Evolutionary conservation across 1,140 invertebrate species (phyloP).

Genomic region (Tetranychus cinnabarinus): DNA sequence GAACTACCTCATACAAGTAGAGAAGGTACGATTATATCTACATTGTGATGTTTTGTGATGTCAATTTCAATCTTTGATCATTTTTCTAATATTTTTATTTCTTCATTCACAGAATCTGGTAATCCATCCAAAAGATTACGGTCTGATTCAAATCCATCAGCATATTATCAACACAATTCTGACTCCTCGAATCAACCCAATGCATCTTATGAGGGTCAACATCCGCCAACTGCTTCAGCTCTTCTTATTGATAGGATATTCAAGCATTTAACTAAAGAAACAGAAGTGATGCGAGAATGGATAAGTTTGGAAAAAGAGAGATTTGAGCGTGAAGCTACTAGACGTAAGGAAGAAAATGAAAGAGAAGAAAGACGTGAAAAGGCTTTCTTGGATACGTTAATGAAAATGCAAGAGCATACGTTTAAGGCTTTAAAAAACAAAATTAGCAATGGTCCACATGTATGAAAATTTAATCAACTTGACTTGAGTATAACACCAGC

Average conservation of each 20-base stretch:
- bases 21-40: neutral
- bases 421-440: constrained; percentile 46
- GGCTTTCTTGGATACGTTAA: constrained; percentile 2
- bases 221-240: neutral
- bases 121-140: neutral
- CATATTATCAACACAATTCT: neutral
- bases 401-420: constrained; percentile 7
- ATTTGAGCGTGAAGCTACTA: constrained; percentile 2
- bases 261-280: constrained; percentile 7
- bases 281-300: constrained; percentile 11
- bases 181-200: neutral
- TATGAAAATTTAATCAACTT: constrained; percentile 99
- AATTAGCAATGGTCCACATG: constrained; percentile 99
- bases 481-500: constrained; percentile 39
- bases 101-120: neutral
- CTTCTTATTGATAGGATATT: constrained; percentile 11
- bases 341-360: constrained; percentile 8
- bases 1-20: neutral
- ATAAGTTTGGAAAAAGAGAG: constrained; percentile 7
- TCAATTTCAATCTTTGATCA: neutral
- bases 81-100: neutral
- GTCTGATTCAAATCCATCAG: neutral
- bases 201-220: neutral
- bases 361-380: constrained; percentile 7
- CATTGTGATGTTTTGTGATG: too few species aligned